A percentile compares a stretch with the other conserved stretches of the same genome.
Conservation (phyloP, 1,140 invertebrate species). For the Littorina saxatilis region DNA sequence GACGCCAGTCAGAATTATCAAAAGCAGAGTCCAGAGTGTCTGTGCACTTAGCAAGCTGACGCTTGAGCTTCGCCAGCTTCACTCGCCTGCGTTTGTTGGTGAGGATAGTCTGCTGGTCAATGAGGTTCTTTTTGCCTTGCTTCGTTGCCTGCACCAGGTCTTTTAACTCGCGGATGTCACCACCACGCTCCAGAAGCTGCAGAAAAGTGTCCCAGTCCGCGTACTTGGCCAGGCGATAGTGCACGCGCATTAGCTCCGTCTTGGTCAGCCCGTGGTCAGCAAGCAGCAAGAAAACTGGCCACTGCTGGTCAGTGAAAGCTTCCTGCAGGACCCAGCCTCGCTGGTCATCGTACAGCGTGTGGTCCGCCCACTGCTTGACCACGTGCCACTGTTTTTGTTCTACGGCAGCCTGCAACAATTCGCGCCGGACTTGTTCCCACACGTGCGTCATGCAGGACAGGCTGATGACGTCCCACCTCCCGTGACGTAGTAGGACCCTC, state of each 20-base stretch:
- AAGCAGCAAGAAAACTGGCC: background rate
- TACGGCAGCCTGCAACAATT: background rate
- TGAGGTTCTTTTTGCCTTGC: too few species aligned
- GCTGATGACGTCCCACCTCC: slow-evolving; percentile 29
- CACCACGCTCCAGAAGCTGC: background rate
- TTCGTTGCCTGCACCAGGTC: background rate
- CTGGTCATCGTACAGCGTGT: slow-evolving; percentile 13
- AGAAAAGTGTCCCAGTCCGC: slow-evolving; percentile 4
- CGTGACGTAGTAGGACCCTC: background rate
- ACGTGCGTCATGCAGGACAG: background rate
- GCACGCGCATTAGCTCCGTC: background rate
- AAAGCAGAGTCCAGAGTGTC: too few species aligned
- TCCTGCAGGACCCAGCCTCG: background rate
- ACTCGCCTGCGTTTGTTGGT: too few species aligned
- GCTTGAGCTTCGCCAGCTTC: too few species aligned
- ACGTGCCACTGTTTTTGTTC: background rate
- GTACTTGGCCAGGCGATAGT: slow-evolving; percentile 12
- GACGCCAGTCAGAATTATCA: too few species aligned
- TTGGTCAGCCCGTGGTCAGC: slow-evolving; percentile 1
- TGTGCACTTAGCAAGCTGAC: too few species aligned
- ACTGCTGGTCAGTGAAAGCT: slow-evolving; percentile 5
- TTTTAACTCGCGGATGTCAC: background rate
- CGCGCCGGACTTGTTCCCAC: background rate
- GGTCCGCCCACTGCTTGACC: slow-evolving; percentile 4
- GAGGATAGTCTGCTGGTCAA: too few species aligned